Evolutionary conservation across 2,888 invertebrate genomes (phyloP).

Genomic region (Nezara viridula): DNA sequence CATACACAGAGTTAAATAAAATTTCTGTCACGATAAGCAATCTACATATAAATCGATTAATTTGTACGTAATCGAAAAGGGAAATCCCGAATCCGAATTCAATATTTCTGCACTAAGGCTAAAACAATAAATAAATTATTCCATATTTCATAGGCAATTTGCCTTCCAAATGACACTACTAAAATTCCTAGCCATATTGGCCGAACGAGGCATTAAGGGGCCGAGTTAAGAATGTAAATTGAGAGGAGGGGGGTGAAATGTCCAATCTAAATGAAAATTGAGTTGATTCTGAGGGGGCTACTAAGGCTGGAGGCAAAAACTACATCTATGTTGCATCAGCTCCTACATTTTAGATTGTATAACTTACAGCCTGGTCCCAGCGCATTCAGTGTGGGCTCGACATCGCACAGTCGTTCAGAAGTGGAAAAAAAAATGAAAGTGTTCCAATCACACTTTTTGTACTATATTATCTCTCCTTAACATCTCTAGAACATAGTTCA

Average conservation of each 20-base stretch:
- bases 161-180: slow-evolving; percentile 24
- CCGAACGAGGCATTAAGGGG: background rate
- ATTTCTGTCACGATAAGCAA: no score
- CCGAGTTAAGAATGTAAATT: slow-evolving; percentile 29
- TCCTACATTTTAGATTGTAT: slow-evolving; percentile 33
- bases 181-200: background rate
- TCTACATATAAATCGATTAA: background rate
- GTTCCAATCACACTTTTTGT: no score
- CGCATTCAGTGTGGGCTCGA: background rate
- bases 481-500: no score
- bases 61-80: background rate
- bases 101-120: background rate
- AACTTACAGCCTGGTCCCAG: background rate
- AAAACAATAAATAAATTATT: slow-evolving; percentile 19
- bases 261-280: slow-evolving; percentile 44
- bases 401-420: background rate
- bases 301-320: background rate
- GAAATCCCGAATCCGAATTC: background rate
- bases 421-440: no score
- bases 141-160: slow-evolving; percentile 23
- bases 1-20: no score
- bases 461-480: no score
- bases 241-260: background rate
- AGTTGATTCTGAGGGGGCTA: slow-evolving; percentile 19
- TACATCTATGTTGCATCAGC: background rate